Evolutionary conservation across 2,797 vertebrate species (phyloP), one percentile per base, ranked within the genome.

Genomic region (Holocentrus rufus): DNA sequence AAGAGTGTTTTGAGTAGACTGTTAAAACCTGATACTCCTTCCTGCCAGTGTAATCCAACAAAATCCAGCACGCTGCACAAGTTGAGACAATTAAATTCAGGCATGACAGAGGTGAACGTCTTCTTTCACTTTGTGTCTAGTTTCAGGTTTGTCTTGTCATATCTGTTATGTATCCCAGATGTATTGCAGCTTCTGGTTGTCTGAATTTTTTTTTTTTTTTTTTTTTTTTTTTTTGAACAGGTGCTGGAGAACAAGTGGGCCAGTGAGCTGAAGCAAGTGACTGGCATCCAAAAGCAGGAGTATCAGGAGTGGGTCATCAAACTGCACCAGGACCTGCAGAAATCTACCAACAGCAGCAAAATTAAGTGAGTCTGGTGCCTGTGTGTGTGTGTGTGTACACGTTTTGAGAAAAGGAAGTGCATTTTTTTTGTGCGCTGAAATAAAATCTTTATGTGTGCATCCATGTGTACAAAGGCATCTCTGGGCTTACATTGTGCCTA

Each of bases 241-340:
- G 95, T 95, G 61, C 84, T 99, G 86, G 98, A 99, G 87, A 98
- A 95, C 89, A 98, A 97, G 74, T 99, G 97, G 97, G 93, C 93
- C 61, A 98, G 91, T 90, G 98, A 99, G 87, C 88, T 98, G 65
- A 97, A 97, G 83, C 98, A 99, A 23, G 95, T 98, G 11, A 95
- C 95, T 2, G 90, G 92, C 49, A 99, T 99, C 82, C 98, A 99
- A 82, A 99, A 99, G 81, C 97, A 98, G 39, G 98, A 99, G 63
- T 99, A 99, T 88, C 98, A 98, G 85, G 95, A 98, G 56, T 99
- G 97, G 98, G 98, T 99, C 73, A 95, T 99, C 84, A 99, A 98
- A 85, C 93, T 99, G 73, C 96, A 99, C 86, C 95, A 96, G 77
- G 98, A 99, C 81, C 90, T 99, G 17, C 96, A 95, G 89, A 98